Conservation (phyloP, 2,888 invertebrate genomes). For the Smittia aterrima region DNA sequence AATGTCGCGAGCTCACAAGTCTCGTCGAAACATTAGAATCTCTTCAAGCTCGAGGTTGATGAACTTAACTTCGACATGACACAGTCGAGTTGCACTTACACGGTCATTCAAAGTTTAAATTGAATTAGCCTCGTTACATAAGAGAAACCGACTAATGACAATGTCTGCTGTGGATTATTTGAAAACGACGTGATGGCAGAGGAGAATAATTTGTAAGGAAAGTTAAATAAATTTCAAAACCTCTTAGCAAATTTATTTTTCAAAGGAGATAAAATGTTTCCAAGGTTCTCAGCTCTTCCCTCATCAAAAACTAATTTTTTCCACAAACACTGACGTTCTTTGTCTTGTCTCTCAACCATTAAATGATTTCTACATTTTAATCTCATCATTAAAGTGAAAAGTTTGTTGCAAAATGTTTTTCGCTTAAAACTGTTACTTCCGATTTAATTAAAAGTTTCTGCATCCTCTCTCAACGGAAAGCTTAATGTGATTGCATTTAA, state of each 20-base stretch:
- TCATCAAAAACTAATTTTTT: not conserved
- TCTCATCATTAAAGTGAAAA: no score
- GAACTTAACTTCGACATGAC: not conserved
- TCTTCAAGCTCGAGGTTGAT: not conserved
- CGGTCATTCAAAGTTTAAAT: constrained; percentile 4
- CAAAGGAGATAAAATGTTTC: not conserved
- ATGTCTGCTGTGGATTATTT: not conserved
- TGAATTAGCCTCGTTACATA: constrained; percentile 35
- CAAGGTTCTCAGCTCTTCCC: not conserved
- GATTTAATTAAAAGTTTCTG: no score
- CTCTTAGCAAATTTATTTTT: not conserved
- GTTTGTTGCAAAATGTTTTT: no score
- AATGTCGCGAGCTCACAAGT: not conserved
- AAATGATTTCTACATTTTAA: no score
- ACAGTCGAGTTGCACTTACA: not conserved
- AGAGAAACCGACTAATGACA: not conserved
- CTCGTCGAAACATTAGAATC: not conserved
- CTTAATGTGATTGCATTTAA: no score
- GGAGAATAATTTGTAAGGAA: not conserved
- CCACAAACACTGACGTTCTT: not conserved
- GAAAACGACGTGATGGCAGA: not conserved
- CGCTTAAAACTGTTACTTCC: no score
- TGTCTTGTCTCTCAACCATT: no score
- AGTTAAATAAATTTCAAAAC: no score
- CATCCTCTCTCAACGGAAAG: no score